Evolutionary conservation across 2,113 vertebrate genomes (phyloP).

Genomic region (Lepus timidus): DNA sequence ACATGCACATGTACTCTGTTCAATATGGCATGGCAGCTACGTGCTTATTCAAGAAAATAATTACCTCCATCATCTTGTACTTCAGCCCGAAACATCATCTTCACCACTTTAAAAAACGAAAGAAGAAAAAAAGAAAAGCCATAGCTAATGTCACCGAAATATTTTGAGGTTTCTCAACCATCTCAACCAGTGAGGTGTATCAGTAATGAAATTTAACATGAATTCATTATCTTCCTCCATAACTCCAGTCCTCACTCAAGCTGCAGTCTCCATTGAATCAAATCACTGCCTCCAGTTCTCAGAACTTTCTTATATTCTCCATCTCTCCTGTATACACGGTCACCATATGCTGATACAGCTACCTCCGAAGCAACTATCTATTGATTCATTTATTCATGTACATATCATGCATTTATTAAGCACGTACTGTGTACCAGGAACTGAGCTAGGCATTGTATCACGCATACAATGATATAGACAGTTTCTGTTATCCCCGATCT

Average conservation of each 20-base stretch:
- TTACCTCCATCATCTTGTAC: conserved; percentile 55
- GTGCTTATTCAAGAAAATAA: conserved; percentile 64
- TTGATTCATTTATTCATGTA: conserved; percentile 14
- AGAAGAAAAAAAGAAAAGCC: background rate
- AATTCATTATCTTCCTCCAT: background rate
- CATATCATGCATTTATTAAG: conserved; percentile 9
- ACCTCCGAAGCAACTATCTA: background rate
- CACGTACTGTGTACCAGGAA: background rate
- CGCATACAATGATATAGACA: background rate
- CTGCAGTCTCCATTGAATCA: background rate
- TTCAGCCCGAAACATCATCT: conserved; percentile 23
- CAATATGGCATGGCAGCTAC: conserved; percentile 53
- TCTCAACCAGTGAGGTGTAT: background rate
- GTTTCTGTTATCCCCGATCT: background rate
- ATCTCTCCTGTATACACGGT: background rate
- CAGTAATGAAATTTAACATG: background rate
- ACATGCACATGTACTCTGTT: conserved; percentile 43
- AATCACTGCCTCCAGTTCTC: conserved; percentile 1
- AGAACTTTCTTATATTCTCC: background rate
- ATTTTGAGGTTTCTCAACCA: conserved; percentile 2
- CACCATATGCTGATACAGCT: background rate
- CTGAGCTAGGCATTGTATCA: background rate
- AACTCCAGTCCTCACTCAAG: background rate
- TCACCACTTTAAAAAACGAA: background rate
- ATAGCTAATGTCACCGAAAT: conserved; percentile 35